Percentiles rank a stretch among this genome's conserved stretches.
Evolutionary conservation across 2,113 vertebrate genomes (phyloP).

Genomic region (Emberiza fucata): DNA sequence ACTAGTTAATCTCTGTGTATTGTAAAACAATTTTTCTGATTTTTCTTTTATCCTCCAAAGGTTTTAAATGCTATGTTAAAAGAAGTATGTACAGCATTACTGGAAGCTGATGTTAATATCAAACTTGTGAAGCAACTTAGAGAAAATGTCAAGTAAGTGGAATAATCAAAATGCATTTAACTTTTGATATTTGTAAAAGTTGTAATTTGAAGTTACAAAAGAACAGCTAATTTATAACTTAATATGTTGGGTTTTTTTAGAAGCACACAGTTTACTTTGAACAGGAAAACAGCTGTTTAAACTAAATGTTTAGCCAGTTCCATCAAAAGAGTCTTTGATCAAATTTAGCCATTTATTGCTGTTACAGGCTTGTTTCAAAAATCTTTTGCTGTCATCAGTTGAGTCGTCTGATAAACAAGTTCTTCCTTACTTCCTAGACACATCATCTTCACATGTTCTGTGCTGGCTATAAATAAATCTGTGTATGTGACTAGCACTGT

Average conservation of each 20-base stretch:
- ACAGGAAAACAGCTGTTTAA: neutral
- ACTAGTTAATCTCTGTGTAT: neutral
- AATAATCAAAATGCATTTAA: slow-evolving; percentile 1
- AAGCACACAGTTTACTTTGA: neutral
- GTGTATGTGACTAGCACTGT: neutral
- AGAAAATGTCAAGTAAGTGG: slow-evolving; percentile 96
- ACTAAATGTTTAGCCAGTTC: neutral
- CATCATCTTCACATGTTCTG: neutral
- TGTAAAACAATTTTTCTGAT: neutral
- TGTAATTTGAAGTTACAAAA: neutral
- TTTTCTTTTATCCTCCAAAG: slow-evolving; percentile 68
- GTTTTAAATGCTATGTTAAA: slow-evolving; percentile 98
- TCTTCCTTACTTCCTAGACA: neutral
- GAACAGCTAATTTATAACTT: neutral
- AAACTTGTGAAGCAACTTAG: slow-evolving; percentile 95
- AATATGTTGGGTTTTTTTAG: neutral
- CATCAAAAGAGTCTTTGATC: neutral
- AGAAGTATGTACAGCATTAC: slow-evolving; percentile 94
- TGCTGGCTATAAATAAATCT: neutral
- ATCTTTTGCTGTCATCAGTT: neutral
- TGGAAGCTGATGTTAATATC: slow-evolving; percentile 99
- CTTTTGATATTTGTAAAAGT: neutral
- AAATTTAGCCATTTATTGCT: neutral
- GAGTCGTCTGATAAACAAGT: neutral
- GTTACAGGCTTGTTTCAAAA: neutral